A percentile compares a stretch with the other conserved stretches of the same genome.
phyloP scores from a whole-genome alignment of 2,113 vertebrate genomes.

The Chrysochloris asiatica region DNA sequence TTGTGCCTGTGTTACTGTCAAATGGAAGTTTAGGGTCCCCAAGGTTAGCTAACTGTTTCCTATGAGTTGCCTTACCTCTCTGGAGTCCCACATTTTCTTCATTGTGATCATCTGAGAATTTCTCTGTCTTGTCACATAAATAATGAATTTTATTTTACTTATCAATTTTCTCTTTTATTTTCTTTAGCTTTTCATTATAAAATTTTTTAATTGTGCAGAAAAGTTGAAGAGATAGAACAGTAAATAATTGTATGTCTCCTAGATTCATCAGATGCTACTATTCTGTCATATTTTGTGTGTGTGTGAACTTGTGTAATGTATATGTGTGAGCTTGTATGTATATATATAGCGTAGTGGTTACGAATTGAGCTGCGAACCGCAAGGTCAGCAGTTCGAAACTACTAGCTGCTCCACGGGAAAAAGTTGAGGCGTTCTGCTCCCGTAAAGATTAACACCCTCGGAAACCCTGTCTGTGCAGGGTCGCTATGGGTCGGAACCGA shows the following conservation, averaged over 20 bases:
- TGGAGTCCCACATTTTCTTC: slow-evolving; percentile 1
- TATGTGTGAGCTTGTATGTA: neutral
- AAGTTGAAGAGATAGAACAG: neutral
- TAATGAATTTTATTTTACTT: neutral
- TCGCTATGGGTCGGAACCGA: no score
- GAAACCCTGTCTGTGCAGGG: no score
- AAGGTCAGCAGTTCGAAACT: no score
- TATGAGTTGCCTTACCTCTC: neutral
- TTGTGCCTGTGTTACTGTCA: neutral
- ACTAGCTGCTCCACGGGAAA: no score
- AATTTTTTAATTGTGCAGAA: neutral
- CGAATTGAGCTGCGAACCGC: no score
- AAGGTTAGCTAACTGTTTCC: neutral
- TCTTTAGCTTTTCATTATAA: slow-evolving; percentile 3
- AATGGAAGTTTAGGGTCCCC: neutral
- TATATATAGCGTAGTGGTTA: no score
- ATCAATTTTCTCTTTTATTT: neutral
- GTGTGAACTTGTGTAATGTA: no score
- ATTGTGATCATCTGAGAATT: neutral
- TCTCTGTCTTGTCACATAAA: neutral
- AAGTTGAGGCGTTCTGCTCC: no score
- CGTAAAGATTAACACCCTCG: no score
- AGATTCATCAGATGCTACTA: neutral
- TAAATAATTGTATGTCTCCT: neutral
- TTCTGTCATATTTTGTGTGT: neutral